Conservation (phyloP, 2,797 vertebrate species). For the Mycteria americana region DNA sequence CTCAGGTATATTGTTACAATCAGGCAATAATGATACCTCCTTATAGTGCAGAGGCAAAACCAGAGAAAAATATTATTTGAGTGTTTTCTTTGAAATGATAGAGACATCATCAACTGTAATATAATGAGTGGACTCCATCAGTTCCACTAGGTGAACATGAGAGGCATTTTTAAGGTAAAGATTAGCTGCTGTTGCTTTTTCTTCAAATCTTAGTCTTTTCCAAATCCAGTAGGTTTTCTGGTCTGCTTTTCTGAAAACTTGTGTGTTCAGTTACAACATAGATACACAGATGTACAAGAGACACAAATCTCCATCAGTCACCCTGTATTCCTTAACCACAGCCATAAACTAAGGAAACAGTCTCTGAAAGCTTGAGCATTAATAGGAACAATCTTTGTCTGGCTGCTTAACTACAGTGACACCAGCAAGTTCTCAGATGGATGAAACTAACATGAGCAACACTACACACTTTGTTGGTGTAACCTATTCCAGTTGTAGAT, state of each 20-base stretch:
- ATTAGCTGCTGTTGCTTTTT: background rate
- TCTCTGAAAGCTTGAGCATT: background rate
- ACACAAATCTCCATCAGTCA: background rate
- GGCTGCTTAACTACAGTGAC: background rate
- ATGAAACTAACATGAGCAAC: background rate
- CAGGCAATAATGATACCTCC: background rate
- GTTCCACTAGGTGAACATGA: background rate
- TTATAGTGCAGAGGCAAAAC: background rate
- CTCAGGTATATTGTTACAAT: background rate
- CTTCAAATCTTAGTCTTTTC: background rate
- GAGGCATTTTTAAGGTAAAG: background rate
- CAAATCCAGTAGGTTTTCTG: background rate
- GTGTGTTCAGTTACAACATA: background rate
- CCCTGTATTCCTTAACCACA: fast-evolving
- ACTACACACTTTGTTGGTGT: fast-evolving
- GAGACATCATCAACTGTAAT: background rate
- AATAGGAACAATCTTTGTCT: background rate
- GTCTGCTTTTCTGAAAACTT: background rate
- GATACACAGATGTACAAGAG: background rate
- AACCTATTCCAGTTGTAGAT: background rate
- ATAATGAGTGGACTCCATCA: background rate
- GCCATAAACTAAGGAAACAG: background rate
- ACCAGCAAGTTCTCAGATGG: background rate
- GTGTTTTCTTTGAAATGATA: background rate
- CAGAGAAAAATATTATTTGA: background rate